Evolutionary conservation across 2,113 vertebrate species (phyloP).

Genomic region (Malurus cyaneus): DNA sequence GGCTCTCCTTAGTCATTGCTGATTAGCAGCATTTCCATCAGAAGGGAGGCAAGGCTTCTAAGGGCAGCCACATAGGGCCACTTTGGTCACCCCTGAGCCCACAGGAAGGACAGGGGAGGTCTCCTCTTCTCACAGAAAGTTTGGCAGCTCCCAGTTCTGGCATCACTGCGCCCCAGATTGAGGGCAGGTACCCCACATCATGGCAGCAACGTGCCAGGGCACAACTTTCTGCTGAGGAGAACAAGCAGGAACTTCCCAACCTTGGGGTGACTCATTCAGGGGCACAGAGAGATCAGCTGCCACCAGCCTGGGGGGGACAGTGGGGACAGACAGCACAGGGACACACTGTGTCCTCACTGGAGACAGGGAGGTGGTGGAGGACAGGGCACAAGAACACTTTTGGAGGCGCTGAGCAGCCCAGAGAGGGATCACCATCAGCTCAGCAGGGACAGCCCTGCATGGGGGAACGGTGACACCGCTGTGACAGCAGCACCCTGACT

Average conservation of each 20-base stretch:
- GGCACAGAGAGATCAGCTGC: neutral
- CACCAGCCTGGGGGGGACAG: accelerated
- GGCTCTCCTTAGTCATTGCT: neutral
- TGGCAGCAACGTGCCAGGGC: neutral
- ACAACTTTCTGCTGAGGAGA: too few species aligned
- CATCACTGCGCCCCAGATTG: accelerated
- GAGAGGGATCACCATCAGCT: accelerated
- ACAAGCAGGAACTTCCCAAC: neutral
- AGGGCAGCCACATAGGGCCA: neutral
- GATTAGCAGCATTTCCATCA: neutral
- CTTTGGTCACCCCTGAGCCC: accelerated
- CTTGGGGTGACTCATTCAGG: accelerated
- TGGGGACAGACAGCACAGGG: accelerated
- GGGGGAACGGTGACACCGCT: accelerated
- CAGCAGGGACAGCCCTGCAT: neutral
- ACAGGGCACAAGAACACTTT: neutral
- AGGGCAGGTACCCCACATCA: neutral
- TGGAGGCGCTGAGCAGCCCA: accelerated
- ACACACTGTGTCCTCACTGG: accelerated
- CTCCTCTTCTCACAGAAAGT: neutral
- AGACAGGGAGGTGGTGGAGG: neutral
- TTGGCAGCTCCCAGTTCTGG: neutral
- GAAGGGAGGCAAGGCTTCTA: neutral
- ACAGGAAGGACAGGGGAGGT: neutral
- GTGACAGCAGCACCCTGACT: accelerated